Percentiles rank a stretch among this genome's conserved stretches.
Evolutionary conservation across 1,140 invertebrate species (phyloP).

Genomic region (Listronotus oregonensis): DNA sequence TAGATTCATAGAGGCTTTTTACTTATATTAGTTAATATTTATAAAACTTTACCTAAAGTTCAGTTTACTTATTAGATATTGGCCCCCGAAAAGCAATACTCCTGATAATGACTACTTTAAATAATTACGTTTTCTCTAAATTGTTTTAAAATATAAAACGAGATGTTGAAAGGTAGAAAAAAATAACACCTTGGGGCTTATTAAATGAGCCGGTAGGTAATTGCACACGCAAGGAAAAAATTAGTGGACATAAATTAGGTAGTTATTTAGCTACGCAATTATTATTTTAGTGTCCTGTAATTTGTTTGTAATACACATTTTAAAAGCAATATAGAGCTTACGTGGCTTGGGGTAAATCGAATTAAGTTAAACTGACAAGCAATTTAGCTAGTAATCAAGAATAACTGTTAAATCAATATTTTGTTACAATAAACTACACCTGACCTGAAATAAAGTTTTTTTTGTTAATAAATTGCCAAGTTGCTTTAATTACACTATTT

Average conservation of each 20-base stretch:
- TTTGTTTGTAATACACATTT: slow-evolving; percentile 2
- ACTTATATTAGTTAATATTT: no score
- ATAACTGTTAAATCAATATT: background rate
- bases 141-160: slow-evolving; percentile 1
- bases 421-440: no score
- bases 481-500: no score
- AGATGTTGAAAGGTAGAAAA: slow-evolving; percentile 11
- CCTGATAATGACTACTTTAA: no score
- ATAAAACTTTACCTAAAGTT: no score
- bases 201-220: slow-evolving; percentile 22
- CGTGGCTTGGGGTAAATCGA: no score
- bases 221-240: slow-evolving; percentile 36
- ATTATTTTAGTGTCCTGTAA: slow-evolving; percentile 8
- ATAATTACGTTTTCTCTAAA: slow-evolving; percentile 1
- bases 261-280: slow-evolving; percentile 6
- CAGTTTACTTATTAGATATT: no score
- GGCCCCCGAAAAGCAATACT: no score
- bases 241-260: slow-evolving; percentile 41
- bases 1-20: no score
- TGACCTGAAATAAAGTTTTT: no score
- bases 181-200: slow-evolving; percentile 5
- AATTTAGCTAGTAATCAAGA: slow-evolving; percentile 1
- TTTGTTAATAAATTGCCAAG: no score
- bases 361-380: background rate
- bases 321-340: no score